Evolutionary conservation across 2,888 invertebrate genomes (phyloP), one percentile per base, ranked within the genome.

Genomic region (Ceramica pisi): DNA sequence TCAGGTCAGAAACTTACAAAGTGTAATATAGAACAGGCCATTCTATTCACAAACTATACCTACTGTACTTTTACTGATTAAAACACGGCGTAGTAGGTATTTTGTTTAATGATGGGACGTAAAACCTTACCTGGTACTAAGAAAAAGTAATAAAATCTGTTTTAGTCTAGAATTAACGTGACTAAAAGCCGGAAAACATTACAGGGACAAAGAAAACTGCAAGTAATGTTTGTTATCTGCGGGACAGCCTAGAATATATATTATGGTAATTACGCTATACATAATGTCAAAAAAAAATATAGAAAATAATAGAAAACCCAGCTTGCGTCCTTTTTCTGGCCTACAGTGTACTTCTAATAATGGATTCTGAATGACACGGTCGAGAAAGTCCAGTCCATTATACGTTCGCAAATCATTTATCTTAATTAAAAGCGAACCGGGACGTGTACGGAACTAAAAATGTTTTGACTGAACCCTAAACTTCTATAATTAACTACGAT

Each of bases 401-500:
- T 64, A 48, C 59, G 63, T 61, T 59, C 41, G 57, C 63, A 31
- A 71, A 83, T 81, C 81, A 84, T 85, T 84, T 70, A 84, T 85
- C 86, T 86, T 85, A 76, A 82, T 86, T 85, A 81, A 74, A 72
- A 71, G 48, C 46, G 56, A 75, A 62, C 46, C 12, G 61, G 51
- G 57, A 63, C 68, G 63, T 67, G 67, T 71, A 51, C 57, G 64
- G 64, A 71, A 80, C 76, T 76, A 75, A 85, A 85, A 83, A 85
- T 78, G 64, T 85, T 85, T 80, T 73, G 69, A 75, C 74, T 65
- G 69, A 66, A 78, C 83, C 81, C 76, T 65, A 78, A 83, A 84
- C 72, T 84, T 84, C 51, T 67, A 61, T 83, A 78, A 85, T 85
- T 85, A 85, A 78, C 73, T 57, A 56, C 66, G 68, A 65, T 64